Percentiles rank a stretch among this genome's conserved stretches.
Evolutionary conservation across 1,140 invertebrate species (phyloP).

Genomic region (Zaprionus davidi): DNA sequence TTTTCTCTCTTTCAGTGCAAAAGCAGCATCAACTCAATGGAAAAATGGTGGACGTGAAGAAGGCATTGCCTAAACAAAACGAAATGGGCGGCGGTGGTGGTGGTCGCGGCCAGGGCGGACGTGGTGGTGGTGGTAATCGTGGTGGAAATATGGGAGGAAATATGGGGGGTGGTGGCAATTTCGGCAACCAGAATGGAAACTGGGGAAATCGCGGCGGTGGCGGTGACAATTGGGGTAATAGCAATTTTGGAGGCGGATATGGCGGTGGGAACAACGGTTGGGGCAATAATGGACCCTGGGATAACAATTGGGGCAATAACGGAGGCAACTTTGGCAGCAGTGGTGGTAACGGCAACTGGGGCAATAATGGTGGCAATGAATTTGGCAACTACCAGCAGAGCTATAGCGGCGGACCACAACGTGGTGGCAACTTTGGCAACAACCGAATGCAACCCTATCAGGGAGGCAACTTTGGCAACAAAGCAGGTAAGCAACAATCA

Average conservation of each 20-base stretch:
- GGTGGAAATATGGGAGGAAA: conserved; percentile 63
- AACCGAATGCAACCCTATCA: conserved; percentile 86
- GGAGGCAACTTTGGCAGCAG: conserved; percentile 65
- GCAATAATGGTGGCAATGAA: conserved; percentile 85
- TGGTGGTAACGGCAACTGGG: conserved; percentile 68
- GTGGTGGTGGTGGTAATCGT: conserved; percentile 59
- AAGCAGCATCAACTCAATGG: conserved; percentile 90
- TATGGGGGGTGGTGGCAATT: conserved; percentile 77
- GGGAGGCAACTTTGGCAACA: conserved; percentile 70
- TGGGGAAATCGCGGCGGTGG: conserved; percentile 88
- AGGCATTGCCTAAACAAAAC: conserved; percentile 89
- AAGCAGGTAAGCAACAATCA: conserved; percentile 84
- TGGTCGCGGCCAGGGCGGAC: conserved; percentile 61
- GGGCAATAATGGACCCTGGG: conserved; percentile 84
- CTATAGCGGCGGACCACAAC: conserved; percentile 89
- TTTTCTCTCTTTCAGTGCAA: conserved; percentile 86
- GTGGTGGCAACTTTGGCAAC: conserved; percentile 85
- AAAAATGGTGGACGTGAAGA: conserved; percentile 92
- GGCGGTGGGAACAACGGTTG: conserved; percentile 77
- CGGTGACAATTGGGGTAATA: conserved; percentile 86
- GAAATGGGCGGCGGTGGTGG: conserved; percentile 85
- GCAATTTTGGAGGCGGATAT: conserved; percentile 85
- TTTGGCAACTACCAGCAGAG: conserved; percentile 91
- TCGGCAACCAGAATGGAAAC: conserved; percentile 86
- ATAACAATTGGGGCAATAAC: conserved; percentile 85